Evolutionary conservation across 2,888 invertebrate species (phyloP), one percentile per base, ranked within the genome.

Genomic region (Crioceris asparagi): DNA sequence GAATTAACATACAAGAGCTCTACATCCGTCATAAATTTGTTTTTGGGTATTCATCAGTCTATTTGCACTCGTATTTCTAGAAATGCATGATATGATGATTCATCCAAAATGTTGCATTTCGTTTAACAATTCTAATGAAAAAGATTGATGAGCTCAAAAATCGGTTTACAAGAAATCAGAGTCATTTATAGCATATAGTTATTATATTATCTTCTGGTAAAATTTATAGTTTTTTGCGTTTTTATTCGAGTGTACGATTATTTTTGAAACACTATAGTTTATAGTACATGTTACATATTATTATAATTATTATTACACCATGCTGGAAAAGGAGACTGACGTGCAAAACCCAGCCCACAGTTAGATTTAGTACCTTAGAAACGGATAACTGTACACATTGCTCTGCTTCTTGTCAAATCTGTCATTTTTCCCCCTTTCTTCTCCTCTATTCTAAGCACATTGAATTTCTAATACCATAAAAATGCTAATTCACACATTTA

Each of bases 281-380:
- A 57, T 55, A 60, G 57, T 59, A 56, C 54, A 58, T 58, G 54
- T 58, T 59, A n/a, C n/a, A n/a, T n/a, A n/a, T n/a, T n/a, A n/a
- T n/a, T n/a, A n/a, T n/a, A n/a, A n/a, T n/a, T n/a, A n/a, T n/a
- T n/a, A 55, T 47, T 51, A 55, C 55, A 55, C 55, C 47, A 49
- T 46, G 56, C 62, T 64, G 64, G 61, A 62, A n/a, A n/a, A 57
- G 61, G 64, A 65, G 64, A 64, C 62, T 64, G 64, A 64, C 59
- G 60, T 62, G 62, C 62, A 64, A 60, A 61, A n/a, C n/a, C 62
- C 64, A 64, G 64, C 62, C 58, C 58, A 59, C 8, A 60, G 59
- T 59, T 64, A 64, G 62, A 63, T 56, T 61, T 63, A 61, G 62
- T 60, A 59, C 53, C 62, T 65, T 64, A 60, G 64, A 55, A 53